phyloP scores from a whole-genome alignment of 2,113 vertebrate genomes.

The Procavia capensis region DNA sequence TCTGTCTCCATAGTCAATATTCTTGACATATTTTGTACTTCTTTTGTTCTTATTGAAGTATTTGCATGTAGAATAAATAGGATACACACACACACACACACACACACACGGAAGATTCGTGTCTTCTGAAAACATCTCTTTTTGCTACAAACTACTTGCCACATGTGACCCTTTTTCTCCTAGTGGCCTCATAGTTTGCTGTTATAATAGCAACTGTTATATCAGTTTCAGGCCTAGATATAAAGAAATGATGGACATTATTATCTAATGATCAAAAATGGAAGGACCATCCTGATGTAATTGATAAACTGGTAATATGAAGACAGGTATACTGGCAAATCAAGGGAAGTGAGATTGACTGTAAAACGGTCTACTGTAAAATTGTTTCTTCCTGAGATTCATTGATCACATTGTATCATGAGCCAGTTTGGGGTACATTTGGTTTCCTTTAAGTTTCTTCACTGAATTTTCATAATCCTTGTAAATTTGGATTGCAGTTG shows the following conservation, averaged over 20 bases:
- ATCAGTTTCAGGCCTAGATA: not conserved
- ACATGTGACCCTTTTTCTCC: not conserved
- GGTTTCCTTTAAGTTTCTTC: not conserved
- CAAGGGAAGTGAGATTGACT: not conserved
- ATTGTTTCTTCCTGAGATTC: not conserved
- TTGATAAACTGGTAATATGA: not conserved
- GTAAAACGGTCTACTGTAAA: not conserved
- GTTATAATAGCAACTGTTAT: not conserved
- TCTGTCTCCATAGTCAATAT: not conserved
- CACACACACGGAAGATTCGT: slow-evolving; percentile 10
- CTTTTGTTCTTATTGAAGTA: slow-evolving; percentile 17
- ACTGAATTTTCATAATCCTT: not conserved
- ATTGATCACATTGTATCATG: not conserved
- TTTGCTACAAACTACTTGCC: not conserved
- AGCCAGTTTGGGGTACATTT: not conserved
- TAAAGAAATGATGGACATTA: not conserved
- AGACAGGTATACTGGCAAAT: not conserved
- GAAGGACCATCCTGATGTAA: not conserved
- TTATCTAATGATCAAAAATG: not conserved
- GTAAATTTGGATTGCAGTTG: not conserved
- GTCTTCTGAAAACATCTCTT: slow-evolving; percentile 61
- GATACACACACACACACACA: slow-evolving; percentile 27
- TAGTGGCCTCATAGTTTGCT: not conserved
- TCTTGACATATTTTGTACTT: not conserved
- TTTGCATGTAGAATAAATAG: slow-evolving; percentile 18